Evolutionary conservation across 2,797 vertebrate genomes (phyloP).

Genomic region (Eleutherodactylus coqui): DNA sequence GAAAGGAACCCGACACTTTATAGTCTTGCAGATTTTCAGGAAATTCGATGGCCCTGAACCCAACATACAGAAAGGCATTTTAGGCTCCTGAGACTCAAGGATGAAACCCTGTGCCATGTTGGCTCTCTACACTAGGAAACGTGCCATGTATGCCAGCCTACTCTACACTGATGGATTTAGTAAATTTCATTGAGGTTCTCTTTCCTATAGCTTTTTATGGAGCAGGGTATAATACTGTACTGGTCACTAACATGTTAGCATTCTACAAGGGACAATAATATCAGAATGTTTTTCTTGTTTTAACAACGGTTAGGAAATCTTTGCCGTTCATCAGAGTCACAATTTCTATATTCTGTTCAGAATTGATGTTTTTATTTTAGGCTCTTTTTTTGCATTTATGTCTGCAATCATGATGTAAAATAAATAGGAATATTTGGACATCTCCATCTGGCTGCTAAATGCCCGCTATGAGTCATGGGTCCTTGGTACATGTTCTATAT

Average conservation of each 20-base stretch:
- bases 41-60: background rate
- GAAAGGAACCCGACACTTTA: background rate
- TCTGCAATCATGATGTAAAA: conserved; percentile 14
- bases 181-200: conserved; percentile 10
- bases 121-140: background rate
- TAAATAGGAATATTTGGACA: background rate
- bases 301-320: background rate
- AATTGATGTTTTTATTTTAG: background rate
- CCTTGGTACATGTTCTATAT: background rate
- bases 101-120: background rate
- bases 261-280: conserved; percentile 21
- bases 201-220: conserved; percentile 2
- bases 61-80: background rate
- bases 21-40: background rate
- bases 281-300: conserved; percentile 16
- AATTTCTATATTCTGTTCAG: background rate
- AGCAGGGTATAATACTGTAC: conserved; percentile 32
- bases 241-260: conserved; percentile 22
- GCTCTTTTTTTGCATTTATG: background rate
- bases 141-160: conserved; percentile 1
- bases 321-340: background rate
- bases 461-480: background rate
- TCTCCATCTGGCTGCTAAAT: background rate
- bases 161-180: background rate
- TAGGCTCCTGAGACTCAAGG: background rate